Percentiles rank a stretch among this genome's conserved stretches.
phyloP scores from a whole-genome alignment of 2,888 invertebrate genomes.

The Melanchra persicariae region DNA sequence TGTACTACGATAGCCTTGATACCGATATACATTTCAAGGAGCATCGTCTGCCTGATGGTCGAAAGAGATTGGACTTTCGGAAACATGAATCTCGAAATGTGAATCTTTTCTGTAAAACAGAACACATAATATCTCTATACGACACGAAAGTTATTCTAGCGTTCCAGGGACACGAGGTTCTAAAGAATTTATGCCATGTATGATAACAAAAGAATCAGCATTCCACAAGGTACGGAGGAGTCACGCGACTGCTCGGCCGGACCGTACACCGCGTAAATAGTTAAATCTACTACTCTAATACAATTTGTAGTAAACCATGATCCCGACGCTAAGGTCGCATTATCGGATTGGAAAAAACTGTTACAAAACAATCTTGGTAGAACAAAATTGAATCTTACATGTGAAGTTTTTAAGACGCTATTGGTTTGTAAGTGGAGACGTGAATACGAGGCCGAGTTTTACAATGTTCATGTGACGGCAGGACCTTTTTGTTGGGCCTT shows the following conservation, averaged over 20 bases:
- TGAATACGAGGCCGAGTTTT: conserved; percentile 87
- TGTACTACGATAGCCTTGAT: conserved; percentile 56
- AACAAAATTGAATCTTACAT: conserved; percentile 77
- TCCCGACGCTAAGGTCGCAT: conserved; percentile 90
- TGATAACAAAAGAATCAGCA: conserved; percentile 66
- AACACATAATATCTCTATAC: conserved; percentile 10
- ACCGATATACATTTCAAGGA: conserved; percentile 53
- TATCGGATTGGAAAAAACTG: conserved; percentile 90
- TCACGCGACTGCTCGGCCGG: conserved; percentile 67
- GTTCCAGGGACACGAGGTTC: conserved; percentile 26
- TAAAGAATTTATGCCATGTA: conserved; percentile 54
- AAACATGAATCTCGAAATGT: conserved; percentile 19
- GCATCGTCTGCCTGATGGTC: conserved; percentile 27
- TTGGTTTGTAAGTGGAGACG: conserved; percentile 75
- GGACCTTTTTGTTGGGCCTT: conserved; percentile 90
- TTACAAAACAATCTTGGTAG: conserved; percentile 78
- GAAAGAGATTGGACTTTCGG: conserved; percentile 47
- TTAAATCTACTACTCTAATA: conserved; percentile 90
- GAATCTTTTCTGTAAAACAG: conserved; percentile 25
- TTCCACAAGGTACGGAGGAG: conserved; percentile 60
- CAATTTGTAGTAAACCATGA: conserved; percentile 91
- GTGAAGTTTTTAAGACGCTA: conserved; percentile 73
- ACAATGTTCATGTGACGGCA: conserved; percentile 90
- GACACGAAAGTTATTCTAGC: conserved; percentile 14
- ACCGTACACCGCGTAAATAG: conserved; percentile 85